Evolutionary conservation across 2,888 invertebrate genomes (phyloP), one percentile per base, ranked within the genome.

Genomic region (Germaria angustata): DNA sequence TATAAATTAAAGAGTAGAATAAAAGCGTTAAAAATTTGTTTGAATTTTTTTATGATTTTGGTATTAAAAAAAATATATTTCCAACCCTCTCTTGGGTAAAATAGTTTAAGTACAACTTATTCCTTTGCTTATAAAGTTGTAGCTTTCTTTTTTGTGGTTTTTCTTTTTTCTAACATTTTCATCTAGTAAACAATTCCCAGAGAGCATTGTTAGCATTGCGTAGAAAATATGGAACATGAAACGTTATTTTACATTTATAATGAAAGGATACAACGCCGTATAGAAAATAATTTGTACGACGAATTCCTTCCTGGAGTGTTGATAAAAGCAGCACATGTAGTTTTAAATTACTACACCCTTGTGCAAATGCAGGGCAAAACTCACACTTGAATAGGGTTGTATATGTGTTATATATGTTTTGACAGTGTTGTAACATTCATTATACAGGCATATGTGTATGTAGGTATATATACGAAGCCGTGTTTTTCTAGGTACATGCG

Each of bases 271-370:
- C 36, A 59, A 28, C 15, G 17, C 6, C 28, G 28, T 28, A 17
- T 1, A 59, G 7, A 39, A 55, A 24, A 53, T 2, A 28, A 44
- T 8, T 51, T 41, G 6, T 63, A 36, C 39, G 7, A n/a, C 6
- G 36, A 24, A 41, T 71, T 59, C 17, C 8, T 17, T 69, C 13
- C 36, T 17, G 4, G 6, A 24, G 15, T 79, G 36, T 22, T 57
- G 55, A 55, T 44, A 77, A 46, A 61, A 59, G n/a, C 51, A 63
- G 22, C 72, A 72, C 78, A 73, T 78, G 81, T 68, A 75, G 68
- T 69, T 73, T 65, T 49, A 69, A 81, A 78, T 78, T 75, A 81
- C 78, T 78, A 65, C 36, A 69, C 73, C 69, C 72, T 51, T 32
- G 68, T 78, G 78, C 51, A 75, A 77, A 28, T 51, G 11, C 32